Evolutionary conservation across 2,113 vertebrate genomes (phyloP), one percentile per base, ranked within the genome.

Genomic region (Xyliphius kryptos): DNA sequence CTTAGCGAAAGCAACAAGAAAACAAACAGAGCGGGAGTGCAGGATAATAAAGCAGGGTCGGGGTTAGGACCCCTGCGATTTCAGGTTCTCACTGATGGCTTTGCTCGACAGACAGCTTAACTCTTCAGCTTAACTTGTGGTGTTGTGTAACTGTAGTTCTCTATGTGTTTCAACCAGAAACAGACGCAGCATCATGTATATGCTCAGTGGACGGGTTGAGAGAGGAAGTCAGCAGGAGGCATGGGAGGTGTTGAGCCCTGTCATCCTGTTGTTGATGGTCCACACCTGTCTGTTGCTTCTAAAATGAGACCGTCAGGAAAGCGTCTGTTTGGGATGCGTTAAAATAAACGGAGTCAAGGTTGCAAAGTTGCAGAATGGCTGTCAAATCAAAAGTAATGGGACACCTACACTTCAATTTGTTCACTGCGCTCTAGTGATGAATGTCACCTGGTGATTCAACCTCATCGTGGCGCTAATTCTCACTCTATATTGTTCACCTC

Each of bases 221-320:
- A 80, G 68, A 82, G 83, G 81, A 85, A 82, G 77, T 72, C 72
- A 76, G 75, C 63, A 58, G 81, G 77, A 77, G 71, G 68, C 61
- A 40, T n/a, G 73, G 54, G 81, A 82, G 77, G 81, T 78, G 83
- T 79, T 77, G 79, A 79, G 77, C 72, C 72, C 72, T 77, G 72
- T 76, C 76, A 79, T 86, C 82, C 83, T 83, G 83, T 87, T 85
- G 83, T 80, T 77, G 67, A 69, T 63, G 72, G 75, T 81, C 74
- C 80, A 84, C 85, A 87, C 83, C 80, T 85, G 80, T 68, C 76
- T 78, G 79, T 72, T 81, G 78, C 69, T 73, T 57, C 61, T 48
- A 58, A 46, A 64, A 58, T 13, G 12, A 32, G 67, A 58, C 21
- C 16, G 47, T 44, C n/a, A 15, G 21, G 15, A 22, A 51, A 55